These are phyloP conservation scores for Atractosteus spatula DNA, from an alignment of 2,113 vertebrate species.

Conservation along the genomic window DNA sequence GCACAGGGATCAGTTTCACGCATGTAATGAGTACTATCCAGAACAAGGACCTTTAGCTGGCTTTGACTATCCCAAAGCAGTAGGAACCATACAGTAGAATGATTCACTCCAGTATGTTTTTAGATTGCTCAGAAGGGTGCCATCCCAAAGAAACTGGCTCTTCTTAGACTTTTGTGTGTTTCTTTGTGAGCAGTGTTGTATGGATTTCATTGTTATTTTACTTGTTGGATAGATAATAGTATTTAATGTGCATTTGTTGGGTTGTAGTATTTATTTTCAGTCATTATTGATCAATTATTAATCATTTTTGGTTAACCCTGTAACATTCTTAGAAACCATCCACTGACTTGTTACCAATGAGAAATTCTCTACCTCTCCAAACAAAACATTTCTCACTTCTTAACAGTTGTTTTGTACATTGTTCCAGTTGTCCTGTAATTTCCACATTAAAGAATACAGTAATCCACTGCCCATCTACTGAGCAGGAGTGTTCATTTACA, in stretches of 20 bases:
- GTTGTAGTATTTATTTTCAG: conserved; percentile 90
- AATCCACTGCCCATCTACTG: conserved; percentile 48
- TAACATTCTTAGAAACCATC: conserved; percentile 63
- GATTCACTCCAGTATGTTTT: background rate
- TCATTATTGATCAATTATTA: conserved; percentile 66
- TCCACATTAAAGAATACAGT: conserved; percentile 90
- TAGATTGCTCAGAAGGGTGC: conserved; percentile 39
- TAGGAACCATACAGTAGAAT: conserved; percentile 15
- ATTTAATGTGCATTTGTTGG: conserved; percentile 79
- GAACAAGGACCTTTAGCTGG: too few relatives aligned
- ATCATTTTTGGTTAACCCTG: conserved; percentile 10
- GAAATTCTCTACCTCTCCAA: conserved; percentile 89
- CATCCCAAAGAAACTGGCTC: conserved; percentile 48
- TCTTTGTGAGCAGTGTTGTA: conserved; percentile 54
- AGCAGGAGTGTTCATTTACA: background rate
- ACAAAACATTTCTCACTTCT: conserved; percentile 79
- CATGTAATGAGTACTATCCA: too few relatives aligned
- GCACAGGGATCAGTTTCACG: too few relatives aligned
- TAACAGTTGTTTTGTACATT: conserved; percentile 75
- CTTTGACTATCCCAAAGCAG: background rate
- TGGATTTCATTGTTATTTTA: conserved; percentile 74
- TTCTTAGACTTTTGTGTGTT: conserved; percentile 44
- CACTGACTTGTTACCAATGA: conserved; percentile 75
- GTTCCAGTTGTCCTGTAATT: conserved; percentile 82
- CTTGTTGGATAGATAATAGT: conserved; percentile 65